Conservation (phyloP, 2,888 invertebrate species). For the Stramonita haemastoma region DNA sequence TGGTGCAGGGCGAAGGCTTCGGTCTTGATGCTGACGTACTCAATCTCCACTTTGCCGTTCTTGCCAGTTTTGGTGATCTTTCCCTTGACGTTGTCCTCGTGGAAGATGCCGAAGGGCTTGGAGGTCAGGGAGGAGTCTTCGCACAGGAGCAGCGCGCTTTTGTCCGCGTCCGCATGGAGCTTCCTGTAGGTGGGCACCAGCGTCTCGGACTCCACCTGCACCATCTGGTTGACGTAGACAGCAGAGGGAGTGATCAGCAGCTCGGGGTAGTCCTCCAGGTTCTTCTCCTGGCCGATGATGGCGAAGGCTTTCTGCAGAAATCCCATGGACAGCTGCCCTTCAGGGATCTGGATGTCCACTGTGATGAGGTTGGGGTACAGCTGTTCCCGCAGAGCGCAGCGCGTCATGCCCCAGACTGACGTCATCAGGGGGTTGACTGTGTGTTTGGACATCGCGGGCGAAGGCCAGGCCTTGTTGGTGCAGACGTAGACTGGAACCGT, state of each 20-base stretch:
- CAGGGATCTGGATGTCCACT: constrained; percentile 47
- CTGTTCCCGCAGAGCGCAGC: constrained; percentile 48
- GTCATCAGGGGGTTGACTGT: constrained; percentile 47
- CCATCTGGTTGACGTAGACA: constrained; percentile 47
- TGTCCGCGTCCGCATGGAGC: constrained; percentile 45
- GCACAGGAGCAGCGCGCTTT: constrained; percentile 46
- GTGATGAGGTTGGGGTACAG: constrained; percentile 41
- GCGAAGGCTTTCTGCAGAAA: constrained; percentile 37
- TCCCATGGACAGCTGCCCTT: constrained; percentile 11
- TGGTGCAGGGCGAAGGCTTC: constrained; percentile 45
- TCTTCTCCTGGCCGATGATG: constrained; percentile 26
- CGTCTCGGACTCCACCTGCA: constrained; percentile 46
- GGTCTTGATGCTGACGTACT: constrained; percentile 37
- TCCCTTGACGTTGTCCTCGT: constrained; percentile 1
- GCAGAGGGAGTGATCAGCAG: constrained; percentile 38
- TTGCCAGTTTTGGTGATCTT: neutral
- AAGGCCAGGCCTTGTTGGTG: constrained; percentile 43
- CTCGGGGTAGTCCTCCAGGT: constrained; percentile 45
- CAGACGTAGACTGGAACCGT: constrained; percentile 42
- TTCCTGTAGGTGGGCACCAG: constrained; percentile 39
- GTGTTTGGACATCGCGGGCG: constrained; percentile 11
- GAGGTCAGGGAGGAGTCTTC: constrained; percentile 37
- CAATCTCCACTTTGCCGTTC: constrained; percentile 29
- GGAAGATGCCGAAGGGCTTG: constrained; percentile 44
- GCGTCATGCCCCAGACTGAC: constrained; percentile 50